Evolutionary conservation across 2,888 invertebrate genomes (phyloP).

Genomic region (Agrochola lota): DNA sequence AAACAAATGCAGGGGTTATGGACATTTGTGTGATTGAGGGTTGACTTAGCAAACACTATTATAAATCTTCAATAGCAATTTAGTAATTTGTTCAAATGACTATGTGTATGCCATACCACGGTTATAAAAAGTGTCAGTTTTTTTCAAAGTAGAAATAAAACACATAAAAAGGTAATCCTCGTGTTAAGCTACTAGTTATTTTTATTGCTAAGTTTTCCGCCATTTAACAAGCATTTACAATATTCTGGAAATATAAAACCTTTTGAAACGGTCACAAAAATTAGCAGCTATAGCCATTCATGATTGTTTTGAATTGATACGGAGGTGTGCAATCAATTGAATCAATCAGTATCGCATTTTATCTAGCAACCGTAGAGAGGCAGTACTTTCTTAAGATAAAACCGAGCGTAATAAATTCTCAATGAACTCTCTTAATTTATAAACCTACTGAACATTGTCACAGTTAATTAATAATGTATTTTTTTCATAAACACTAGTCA

Average conservation of each 20-base stretch:
- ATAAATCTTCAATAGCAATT: not conserved
- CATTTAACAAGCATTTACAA: not conserved
- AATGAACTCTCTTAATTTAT: not conserved
- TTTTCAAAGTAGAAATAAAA: not conserved
- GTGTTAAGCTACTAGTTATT: not conserved
- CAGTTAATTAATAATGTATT: not conserved
- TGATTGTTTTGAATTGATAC: constrained; percentile 23
- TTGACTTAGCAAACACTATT: not conserved
- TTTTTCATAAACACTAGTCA: not conserved
- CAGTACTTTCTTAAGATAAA: not conserved
- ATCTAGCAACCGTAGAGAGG: not conserved
- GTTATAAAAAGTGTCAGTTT: not conserved
- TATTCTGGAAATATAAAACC: not conserved
- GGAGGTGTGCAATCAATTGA: constrained; percentile 1
- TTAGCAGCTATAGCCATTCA: not conserved
- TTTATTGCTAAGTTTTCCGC: not conserved
- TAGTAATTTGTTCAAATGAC: not conserved
- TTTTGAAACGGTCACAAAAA: not conserved
- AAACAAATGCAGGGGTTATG: constrained; percentile 15
- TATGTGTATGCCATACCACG: too few relatives aligned
- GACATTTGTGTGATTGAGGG: constrained; percentile 8
- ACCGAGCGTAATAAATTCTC: constrained; percentile 5
- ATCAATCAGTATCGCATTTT: constrained; percentile 1
- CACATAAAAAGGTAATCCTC: not conserved
- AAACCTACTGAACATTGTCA: not conserved